These are phyloP conservation scores for Chirona hameri DNA, from an alignment of 2,888 invertebrate species.

Conservation along the genomic window DNA sequence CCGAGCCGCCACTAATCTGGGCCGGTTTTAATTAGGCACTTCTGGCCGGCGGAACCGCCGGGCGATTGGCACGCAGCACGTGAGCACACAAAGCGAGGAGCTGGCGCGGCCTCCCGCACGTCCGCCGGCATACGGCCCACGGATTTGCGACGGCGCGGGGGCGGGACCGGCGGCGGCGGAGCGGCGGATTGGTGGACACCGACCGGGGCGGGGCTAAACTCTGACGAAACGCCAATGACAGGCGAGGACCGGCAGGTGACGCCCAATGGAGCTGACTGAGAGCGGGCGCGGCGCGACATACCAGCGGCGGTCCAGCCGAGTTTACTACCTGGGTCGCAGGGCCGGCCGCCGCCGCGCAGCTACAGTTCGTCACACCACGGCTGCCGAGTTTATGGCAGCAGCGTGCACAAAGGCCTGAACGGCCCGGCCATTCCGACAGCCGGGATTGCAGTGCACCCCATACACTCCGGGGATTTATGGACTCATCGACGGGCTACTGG, in stretches of 20 bases:
- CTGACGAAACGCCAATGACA: background rate
- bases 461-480: too few relatives aligned
- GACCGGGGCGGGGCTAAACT: background rate
- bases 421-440: too few relatives aligned
- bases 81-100: background rate
- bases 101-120: background rate
- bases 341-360: too few relatives aligned
- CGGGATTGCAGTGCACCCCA: too few relatives aligned
- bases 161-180: background rate
- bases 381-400: too few relatives aligned
- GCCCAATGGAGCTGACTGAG: background rate
- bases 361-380: too few relatives aligned
- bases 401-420: too few relatives aligned
- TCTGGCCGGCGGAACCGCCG: background rate
- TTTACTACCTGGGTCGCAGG: too few relatives aligned
- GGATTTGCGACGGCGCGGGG: constrained; percentile 2
- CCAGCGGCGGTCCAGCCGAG: too few relatives aligned
- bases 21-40: constrained; percentile 23
- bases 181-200: background rate
- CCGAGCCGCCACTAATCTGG: background rate
- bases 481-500: too few relatives aligned
- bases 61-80: constrained; percentile 3
- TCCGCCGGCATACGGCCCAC: background rate
- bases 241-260: background rate
- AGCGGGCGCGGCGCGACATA: too few relatives aligned